These are phyloP conservation scores for Gadopsis bispinosus DNA, from an alignment of 2,797 vertebrate species.

Conservation along the genomic window DNA sequence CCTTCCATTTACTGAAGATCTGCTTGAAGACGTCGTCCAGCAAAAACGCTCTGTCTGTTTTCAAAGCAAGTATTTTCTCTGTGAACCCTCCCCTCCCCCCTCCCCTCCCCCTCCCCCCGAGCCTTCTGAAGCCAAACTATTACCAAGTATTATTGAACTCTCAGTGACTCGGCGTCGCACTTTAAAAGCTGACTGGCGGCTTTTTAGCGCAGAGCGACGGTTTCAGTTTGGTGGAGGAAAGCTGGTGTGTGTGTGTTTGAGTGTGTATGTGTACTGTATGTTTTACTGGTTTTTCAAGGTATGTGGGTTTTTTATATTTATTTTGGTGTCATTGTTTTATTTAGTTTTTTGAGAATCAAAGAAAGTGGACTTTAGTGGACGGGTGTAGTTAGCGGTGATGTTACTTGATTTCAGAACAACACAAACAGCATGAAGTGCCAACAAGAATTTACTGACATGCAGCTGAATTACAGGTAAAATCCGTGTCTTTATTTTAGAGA, in stretches of 20 bases:
- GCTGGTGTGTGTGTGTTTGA: slow-evolving; percentile 88
- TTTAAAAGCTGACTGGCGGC: slow-evolving; percentile 89
- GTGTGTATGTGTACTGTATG: slow-evolving; percentile 33
- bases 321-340: slow-evolving; percentile 85
- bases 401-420: slow-evolving; percentile 89
- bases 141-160: slow-evolving; percentile 93
- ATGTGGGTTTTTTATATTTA: slow-evolving; percentile 91
- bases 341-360: slow-evolving; percentile 78
- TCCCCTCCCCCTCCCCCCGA: not conserved
- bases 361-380: slow-evolving; percentile 88
- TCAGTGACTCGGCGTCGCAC: slow-evolving; percentile 91
- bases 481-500: slow-evolving; percentile 74
- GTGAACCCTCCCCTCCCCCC: not conserved
- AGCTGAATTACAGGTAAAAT: slow-evolving; percentile 37
- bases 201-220: slow-evolving; percentile 84
- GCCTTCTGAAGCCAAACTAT: slow-evolving; percentile 90
- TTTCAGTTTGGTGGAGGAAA: slow-evolving; percentile 90
- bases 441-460: slow-evolving; percentile 83
- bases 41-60: slow-evolving; percentile 83
- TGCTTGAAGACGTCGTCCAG: slow-evolving; percentile 91
- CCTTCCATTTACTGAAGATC: slow-evolving; percentile 93
- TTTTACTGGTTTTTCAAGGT: slow-evolving; percentile 63
- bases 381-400: slow-evolving; percentile 85
- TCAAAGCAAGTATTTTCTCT: slow-evolving; percentile 90
- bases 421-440: slow-evolving; percentile 92